Evolutionary conservation across 2,113 vertebrate species (phyloP).

Genomic region (Chaetodon auriga): DNA sequence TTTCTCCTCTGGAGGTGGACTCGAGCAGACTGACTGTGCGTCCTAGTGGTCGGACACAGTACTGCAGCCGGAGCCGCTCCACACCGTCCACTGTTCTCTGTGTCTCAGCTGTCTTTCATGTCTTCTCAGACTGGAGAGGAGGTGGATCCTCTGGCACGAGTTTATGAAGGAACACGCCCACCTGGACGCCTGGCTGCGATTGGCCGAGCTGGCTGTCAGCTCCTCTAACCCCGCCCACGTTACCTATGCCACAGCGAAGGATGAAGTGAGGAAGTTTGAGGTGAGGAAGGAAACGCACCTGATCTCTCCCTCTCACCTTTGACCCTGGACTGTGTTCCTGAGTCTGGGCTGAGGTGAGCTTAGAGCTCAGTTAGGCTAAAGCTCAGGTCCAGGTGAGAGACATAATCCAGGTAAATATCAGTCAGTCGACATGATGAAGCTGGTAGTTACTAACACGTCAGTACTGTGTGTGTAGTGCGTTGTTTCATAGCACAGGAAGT

Average conservation of each 20-base stretch:
- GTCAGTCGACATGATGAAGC: background rate
- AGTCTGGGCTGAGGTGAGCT: too few relatives aligned
- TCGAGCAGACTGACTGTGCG: too few relatives aligned
- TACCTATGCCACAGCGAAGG: constrained; percentile 70
- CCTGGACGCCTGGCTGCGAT: constrained; percentile 82
- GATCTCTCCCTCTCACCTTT: too few relatives aligned
- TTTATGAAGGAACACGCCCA: constrained; percentile 82
- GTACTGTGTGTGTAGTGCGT: too few relatives aligned
- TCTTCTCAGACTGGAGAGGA: constrained; percentile 75
- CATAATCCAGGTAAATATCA: background rate
- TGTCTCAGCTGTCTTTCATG: background rate
- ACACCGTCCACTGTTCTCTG: too few relatives aligned
- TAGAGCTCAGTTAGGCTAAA: background rate
- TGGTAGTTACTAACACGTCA: background rate
- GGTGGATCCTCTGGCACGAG: constrained; percentile 79
- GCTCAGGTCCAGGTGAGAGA: background rate
- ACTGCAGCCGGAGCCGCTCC: too few relatives aligned
- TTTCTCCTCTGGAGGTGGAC: too few relatives aligned
- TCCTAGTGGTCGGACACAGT: too few relatives aligned
- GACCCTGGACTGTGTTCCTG: too few relatives aligned
- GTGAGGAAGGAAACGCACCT: constrained; percentile 58
- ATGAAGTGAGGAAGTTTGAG: constrained; percentile 81
- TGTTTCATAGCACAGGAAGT: background rate
- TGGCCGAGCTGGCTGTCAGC: constrained; percentile 66
- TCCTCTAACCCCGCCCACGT: constrained; percentile 59